Conservation (phyloP, 2,113 vertebrate species). For the Sinocyclocheilus anophthalmus region DNA sequence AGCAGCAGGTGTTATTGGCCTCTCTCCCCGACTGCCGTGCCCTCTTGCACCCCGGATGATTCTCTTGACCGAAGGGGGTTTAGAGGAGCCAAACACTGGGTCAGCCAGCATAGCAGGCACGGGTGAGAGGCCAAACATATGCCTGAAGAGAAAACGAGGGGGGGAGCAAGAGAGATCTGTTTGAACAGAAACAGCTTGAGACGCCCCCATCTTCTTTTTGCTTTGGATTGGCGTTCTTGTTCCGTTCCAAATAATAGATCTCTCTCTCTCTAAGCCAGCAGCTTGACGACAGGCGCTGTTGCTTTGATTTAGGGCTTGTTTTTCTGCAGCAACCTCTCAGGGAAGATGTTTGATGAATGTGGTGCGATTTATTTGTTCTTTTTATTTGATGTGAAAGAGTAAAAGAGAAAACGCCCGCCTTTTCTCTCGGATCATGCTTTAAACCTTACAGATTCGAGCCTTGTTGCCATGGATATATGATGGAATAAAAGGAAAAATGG, state of each 20-base stretch:
- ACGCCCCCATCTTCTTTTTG: constrained; percentile 19
- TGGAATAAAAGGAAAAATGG: constrained; percentile 18
- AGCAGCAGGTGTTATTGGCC: constrained; percentile 87
- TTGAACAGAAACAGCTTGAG: constrained; percentile 54
- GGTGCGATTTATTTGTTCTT: constrained; percentile 36
- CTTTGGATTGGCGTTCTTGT: constrained; percentile 45
- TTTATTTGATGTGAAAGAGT: constrained; percentile 43
- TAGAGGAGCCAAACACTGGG: constrained; percentile 82
- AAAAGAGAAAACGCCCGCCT: not conserved
- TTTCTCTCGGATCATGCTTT: constrained; percentile 13
- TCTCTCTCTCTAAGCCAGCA: not conserved
- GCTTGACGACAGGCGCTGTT: constrained; percentile 32
- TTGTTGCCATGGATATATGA: constrained; percentile 40
- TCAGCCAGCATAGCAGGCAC: constrained; percentile 77
- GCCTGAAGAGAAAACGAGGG: constrained; percentile 69
- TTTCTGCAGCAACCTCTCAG: constrained; percentile 8
- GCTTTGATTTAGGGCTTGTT: constrained; percentile 46
- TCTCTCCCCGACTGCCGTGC: constrained; percentile 54
- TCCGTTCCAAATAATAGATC: constrained; percentile 62
- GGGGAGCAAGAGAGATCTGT: constrained; percentile 51
- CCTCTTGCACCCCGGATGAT: constrained; percentile 83
- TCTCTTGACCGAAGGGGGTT: constrained; percentile 78
- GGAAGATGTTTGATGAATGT: constrained; percentile 39
- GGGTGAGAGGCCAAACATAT: constrained; percentile 82
- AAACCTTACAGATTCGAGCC: not conserved